These are phyloP conservation scores for Sander lucioperca DNA, from an alignment of 2,113 vertebrate genomes.

Conservation along the genomic window DNA sequence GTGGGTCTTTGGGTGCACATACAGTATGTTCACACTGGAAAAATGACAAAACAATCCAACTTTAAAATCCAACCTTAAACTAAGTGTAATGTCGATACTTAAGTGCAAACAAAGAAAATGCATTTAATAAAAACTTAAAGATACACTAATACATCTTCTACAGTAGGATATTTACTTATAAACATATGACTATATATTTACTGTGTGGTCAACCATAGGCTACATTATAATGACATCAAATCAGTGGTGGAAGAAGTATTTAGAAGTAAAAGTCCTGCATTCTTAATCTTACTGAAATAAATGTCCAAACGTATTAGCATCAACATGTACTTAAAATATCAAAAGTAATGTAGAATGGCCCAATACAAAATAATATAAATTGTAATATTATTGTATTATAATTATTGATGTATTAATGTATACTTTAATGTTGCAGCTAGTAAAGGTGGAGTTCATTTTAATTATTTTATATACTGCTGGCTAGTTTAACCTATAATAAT, in stretches of 20 bases:
- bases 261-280: too few species aligned
- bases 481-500: background rate
- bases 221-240: too few species aligned
- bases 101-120: background rate
- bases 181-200: too few species aligned
- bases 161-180: too few species aligned
- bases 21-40: background rate
- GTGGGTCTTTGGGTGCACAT: background rate
- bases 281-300: background rate
- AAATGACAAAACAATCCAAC: background rate
- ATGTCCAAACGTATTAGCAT: background rate
- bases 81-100: background rate
- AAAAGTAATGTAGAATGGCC: too few species aligned
- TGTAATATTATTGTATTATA: background rate
- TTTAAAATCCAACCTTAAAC: background rate
- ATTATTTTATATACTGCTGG: background rate
- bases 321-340: too few species aligned
- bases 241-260: background rate
- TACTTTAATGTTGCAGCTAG: background rate
- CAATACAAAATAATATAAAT: too few species aligned
- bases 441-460: background rate
- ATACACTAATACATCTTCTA: too few species aligned
- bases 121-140: too few species aligned
- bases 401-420: background rate
- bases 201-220: too few species aligned